Evolutionary conservation across 2,888 invertebrate genomes (phyloP).

Genomic region (Pammene aurita): DNA sequence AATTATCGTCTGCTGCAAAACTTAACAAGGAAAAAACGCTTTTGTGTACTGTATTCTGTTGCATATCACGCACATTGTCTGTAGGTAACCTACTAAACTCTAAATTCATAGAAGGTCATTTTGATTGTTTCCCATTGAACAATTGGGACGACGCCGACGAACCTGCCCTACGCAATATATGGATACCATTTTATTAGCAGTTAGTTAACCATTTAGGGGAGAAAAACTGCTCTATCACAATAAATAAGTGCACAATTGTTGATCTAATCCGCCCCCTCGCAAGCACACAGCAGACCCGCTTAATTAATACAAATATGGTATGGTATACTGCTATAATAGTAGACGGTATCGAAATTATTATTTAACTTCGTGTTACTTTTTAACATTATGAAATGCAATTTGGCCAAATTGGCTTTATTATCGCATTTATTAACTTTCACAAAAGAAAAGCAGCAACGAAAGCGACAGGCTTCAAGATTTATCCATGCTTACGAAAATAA

Average conservation of each 20-base stretch:
- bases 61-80: too few relatives aligned
- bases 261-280: slow-evolving; percentile 16
- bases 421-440: slow-evolving; percentile 36
- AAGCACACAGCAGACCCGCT: slow-evolving; percentile 10
- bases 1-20: too few relatives aligned
- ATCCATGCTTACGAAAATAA: slow-evolving; percentile 3
- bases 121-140: slow-evolving; percentile 36
- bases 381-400: slow-evolving; percentile 8
- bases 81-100: slow-evolving; percentile 14
- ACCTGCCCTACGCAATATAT: slow-evolving; percentile 11
- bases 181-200: slow-evolving; percentile 32
- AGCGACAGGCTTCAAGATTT: slow-evolving; percentile 6
- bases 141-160: slow-evolving; percentile 18
- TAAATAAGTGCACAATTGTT: slow-evolving; percentile 17
- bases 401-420: slow-evolving; percentile 23
- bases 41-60: not conserved
- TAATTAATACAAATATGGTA: slow-evolving; percentile 7
- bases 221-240: slow-evolving; percentile 28
- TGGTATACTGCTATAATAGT: not conserved
- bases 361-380: not conserved
- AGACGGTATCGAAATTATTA: not conserved
- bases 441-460: slow-evolving; percentile 11
- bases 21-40: too few relatives aligned
- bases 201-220: slow-evolving; percentile 32
- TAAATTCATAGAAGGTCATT: slow-evolving; percentile 39